phyloP scores from a whole-genome alignment of 2,113 vertebrate species.

The Semnopithecus entellus region DNA sequence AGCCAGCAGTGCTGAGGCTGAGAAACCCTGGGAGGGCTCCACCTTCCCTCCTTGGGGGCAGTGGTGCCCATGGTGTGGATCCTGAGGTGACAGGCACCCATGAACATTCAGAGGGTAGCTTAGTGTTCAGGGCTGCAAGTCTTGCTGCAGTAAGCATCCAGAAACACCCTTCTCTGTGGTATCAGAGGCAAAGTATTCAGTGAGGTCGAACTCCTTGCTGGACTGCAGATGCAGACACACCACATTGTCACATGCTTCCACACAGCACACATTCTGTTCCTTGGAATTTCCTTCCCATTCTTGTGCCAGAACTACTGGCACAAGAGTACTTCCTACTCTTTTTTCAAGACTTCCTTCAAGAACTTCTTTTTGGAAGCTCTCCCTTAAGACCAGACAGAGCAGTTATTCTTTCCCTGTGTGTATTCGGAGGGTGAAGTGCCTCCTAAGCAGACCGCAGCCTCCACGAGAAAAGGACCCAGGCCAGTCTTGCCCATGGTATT shows the following conservation, averaged over 20 bases:
- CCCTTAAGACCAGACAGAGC: neutral
- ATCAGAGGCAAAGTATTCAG: accelerated
- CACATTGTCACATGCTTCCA: accelerated
- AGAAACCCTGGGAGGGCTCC: neutral
- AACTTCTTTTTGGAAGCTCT: neutral
- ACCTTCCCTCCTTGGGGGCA: accelerated
- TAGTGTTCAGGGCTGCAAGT: accelerated
- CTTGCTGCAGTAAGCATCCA: accelerated
- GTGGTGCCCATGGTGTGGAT: too few species aligned
- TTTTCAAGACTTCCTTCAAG: neutral
- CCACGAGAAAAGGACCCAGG: accelerated
- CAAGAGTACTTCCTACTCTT: neutral
- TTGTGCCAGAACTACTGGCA: neutral
- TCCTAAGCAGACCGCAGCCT: accelerated
- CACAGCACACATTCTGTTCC: neutral
- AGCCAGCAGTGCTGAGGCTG: too few species aligned
- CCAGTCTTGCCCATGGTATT: accelerated
- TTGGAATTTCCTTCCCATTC: neutral
- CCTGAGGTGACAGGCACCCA: accelerated
- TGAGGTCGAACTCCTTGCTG: neutral
- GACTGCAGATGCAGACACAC: neutral
- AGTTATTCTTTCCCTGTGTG: accelerated
- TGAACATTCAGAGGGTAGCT: accelerated
- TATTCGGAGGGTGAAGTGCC: accelerated
- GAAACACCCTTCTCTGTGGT: neutral